Evolutionary conservation across 2,888 invertebrate species (phyloP), one percentile per base, ranked within the genome.

Genomic region (Calameuta filiformis): DNA sequence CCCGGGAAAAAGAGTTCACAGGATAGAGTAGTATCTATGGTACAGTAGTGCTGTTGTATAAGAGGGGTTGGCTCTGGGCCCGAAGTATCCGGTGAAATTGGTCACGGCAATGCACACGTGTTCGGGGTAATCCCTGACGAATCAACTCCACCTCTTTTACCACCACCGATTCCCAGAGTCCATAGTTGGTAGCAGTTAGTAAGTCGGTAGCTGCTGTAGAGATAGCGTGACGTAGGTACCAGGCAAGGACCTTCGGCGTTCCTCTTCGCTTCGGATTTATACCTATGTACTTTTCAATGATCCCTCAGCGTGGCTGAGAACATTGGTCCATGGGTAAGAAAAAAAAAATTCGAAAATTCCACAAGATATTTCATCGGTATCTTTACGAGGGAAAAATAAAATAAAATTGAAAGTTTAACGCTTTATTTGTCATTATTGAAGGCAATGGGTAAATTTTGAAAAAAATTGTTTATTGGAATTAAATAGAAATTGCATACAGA

Each of bases 61-160:
- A 56, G 56, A 81, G 82, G 75, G 73, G 79, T 77, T 75, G 77
- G 77, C 79, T 69, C 77, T 80, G 68, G 81, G 76, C 30, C 81
- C 77, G 73, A 77, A 82, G 89, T 90, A 91, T 91, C 91, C 91
- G 91, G 91, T 89, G 89, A 88, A 88, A 91, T 91, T 91, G 87
- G 91, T 91, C 89, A 91, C 89, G 90, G 89, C 81, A 77, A 83
- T 85, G 85, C 87, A 88, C 89, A 89, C 89, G 90, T 89, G 89
- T 87, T 86, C 83, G 75, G 75, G 56, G 85, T 88, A 87, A 89
- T 89, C 88, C 90, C 85, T 90, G 88, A 88, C 90, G 89, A 90
- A 90, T 90, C 89, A 89, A 78, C 81, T 83, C 81, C 81, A 56
- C 23, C 86, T 84, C 87, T 90, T 90, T 91, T 90, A 90, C 90